These are phyloP conservation scores for Hydriomena furcata DNA, from an alignment of 2,888 invertebrate species.

Conservation along the genomic window DNA sequence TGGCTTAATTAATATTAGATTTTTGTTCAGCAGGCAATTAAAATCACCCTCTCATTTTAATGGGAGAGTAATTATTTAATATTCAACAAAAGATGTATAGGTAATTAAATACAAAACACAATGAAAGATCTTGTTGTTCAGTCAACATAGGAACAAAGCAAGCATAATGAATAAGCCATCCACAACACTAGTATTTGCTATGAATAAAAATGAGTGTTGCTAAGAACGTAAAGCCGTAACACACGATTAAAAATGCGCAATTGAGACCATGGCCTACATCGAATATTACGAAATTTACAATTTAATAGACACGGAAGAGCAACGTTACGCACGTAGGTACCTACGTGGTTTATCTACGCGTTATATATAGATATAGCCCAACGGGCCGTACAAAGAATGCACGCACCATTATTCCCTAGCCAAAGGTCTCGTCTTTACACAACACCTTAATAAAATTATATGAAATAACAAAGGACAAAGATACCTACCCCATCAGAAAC, in stretches of 20 bases:
- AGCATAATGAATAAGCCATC: slow-evolving; percentile 4
- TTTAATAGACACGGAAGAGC: slow-evolving; percentile 73
- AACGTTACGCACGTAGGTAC: slow-evolving; percentile 60
- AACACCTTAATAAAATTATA: slow-evolving; percentile 19
- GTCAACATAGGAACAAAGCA: slow-evolving; percentile 20
- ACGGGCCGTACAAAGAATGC: slow-evolving; percentile 70
- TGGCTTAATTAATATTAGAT: background rate
- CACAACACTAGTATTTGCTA: slow-evolving; percentile 12
- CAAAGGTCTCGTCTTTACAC: slow-evolving; percentile 41
- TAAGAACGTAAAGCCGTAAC: slow-evolving; percentile 50
- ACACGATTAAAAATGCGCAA: slow-evolving; percentile 73
- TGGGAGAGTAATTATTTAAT: background rate
- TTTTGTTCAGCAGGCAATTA: too few relatives aligned
- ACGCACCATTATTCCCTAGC: slow-evolving; percentile 45
- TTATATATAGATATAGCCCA: slow-evolving; percentile 73
- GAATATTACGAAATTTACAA: slow-evolving; percentile 77
- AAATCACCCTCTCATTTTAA: too few relatives aligned
- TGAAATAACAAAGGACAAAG: slow-evolving; percentile 23
- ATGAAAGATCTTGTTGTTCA: slow-evolving; percentile 14
- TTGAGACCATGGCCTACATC: slow-evolving; percentile 78
- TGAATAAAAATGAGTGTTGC: slow-evolving; percentile 15
- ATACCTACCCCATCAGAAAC: slow-evolving; percentile 43
- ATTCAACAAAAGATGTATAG: too few relatives aligned
- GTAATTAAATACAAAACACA: slow-evolving; percentile 9
- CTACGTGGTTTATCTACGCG: slow-evolving; percentile 61